phyloP scores from a whole-genome alignment of 1,140 invertebrate species.

The Globodera ellingtonae region DNA sequence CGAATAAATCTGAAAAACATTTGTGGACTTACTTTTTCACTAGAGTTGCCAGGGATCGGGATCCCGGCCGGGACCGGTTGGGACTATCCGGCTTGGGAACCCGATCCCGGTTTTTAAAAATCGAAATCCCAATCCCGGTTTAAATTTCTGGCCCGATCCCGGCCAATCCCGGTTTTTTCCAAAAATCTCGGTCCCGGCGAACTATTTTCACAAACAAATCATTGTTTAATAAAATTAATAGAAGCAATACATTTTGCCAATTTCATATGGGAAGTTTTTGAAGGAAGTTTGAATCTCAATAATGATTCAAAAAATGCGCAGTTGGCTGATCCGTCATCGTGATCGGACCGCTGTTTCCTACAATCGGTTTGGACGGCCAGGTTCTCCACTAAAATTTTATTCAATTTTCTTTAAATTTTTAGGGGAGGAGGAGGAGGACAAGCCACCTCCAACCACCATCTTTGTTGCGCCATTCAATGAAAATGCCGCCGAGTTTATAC shows the following conservation, averaged over 20 bases:
- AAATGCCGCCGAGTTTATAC: conserved; percentile 47
- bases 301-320: conserved; percentile 47
- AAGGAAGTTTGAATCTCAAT: background rate
- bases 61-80: too few relatives aligned
- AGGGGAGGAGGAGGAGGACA: conserved; percentile 56
- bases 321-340: conserved; percentile 44
- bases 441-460: conserved; percentile 56
- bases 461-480: conserved; percentile 59
- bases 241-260: background rate
- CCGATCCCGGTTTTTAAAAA: too few relatives aligned
- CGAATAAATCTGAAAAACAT: too few relatives aligned
- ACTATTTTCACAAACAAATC: too few relatives aligned
- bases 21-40: too few relatives aligned
- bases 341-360: conserved; percentile 51
- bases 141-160: too few relatives aligned
- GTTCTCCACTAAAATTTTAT: conserved; percentile 24
- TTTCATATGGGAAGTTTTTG: background rate
- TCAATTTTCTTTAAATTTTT: background rate
- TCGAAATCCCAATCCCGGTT: too few relatives aligned
- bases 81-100: too few relatives aligned
- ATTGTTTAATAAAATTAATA: too few relatives aligned
- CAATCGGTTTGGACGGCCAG: conserved; percentile 46
- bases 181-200: too few relatives aligned
- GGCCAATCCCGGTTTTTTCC: too few relatives aligned
- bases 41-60: too few relatives aligned